Evolutionary conservation across 2,888 invertebrate genomes (phyloP).

Genomic region (Chouioia cunea): DNA sequence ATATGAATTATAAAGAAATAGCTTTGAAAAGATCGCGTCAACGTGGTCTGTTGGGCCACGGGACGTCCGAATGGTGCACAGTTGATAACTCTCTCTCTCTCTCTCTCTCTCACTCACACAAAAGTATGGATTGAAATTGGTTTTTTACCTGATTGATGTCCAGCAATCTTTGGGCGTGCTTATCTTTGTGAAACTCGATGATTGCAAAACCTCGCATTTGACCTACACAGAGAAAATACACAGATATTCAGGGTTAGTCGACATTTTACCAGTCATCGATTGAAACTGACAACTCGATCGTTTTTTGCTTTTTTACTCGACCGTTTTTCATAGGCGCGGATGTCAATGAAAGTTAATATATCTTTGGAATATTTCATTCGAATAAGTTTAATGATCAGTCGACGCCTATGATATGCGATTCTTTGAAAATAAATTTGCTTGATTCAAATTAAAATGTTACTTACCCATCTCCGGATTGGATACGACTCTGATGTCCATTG

Average conservation of each 20-base stretch:
- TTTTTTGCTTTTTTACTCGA: not conserved
- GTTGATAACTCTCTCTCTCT: conserved; percentile 21
- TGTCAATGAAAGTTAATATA: conserved; percentile 3
- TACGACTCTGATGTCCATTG: conserved; percentile 85
- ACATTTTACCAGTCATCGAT: conserved; percentile 68
- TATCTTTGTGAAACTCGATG: conserved; percentile 92
- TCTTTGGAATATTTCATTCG: not conserved
- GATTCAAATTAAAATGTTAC: conserved; percentile 52
- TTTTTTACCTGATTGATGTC: conserved; percentile 85
- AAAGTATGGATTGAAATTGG: conserved; percentile 62
- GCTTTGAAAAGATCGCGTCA: conserved; percentile 66
- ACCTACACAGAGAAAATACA: conserved; percentile 86
- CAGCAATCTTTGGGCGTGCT: conserved; percentile 92
- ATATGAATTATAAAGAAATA: conserved; percentile 62
- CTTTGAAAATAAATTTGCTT: conserved; percentile 37
- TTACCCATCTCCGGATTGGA: conserved; percentile 88
- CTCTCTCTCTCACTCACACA: conserved; percentile 55
- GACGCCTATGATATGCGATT: conserved; percentile 32
- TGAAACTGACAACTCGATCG: conserved; percentile 62
- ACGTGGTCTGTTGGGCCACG: conserved; percentile 68
- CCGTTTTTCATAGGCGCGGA: conserved; percentile 30
- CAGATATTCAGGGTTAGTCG: conserved; percentile 69
- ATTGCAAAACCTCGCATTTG: conserved; percentile 85
- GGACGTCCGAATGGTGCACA: conserved; percentile 65
- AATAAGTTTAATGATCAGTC: conserved; percentile 14